Evolutionary conservation across 92 coral and sea anemone genomes (phyloP), one percentile per base, ranked within the genome.

Genomic region (Parazoanthus swiftii): DNA sequence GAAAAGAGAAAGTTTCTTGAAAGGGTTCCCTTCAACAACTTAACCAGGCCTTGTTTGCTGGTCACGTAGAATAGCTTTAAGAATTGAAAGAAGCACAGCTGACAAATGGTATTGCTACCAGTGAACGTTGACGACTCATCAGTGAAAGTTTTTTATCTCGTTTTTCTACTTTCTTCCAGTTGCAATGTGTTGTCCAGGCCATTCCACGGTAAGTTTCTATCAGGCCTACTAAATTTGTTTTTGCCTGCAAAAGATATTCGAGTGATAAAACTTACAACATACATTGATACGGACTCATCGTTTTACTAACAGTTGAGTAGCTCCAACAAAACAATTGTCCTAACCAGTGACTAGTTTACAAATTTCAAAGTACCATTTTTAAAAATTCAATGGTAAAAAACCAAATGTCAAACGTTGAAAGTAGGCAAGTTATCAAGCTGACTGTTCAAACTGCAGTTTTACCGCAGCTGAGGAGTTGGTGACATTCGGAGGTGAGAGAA

Each of bases 141-240:
- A n/a, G 33, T 18, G 33, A 81, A 63, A 81, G 20, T 33, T 63
- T 23, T 63, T 63, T 20, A 35, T 37, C 36, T 81, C n/a, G 35
- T 63, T 8, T 66, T 59, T 15, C 20, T 81, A n/a, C 48, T 59
- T 43, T 58, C 8, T 21, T 56, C 18, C 18, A 48, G 66, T 50
- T 15, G 72, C 29, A 21, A 38, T 81, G 85, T 81, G 16, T 38
- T 81, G 26, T 81, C 72, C 73, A 81, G 85, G 20, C 85, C 74
- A 38, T 18, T 59, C 14, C 9, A 33, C 46, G 85, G 85, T 81
- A 65, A 81, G 85, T 58, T 81, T 44, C 26, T 59, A 7, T 39
- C 14, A 23, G 2, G 74, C 50, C 44, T 21, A 15, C 20, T 20
- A 14, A 58, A 59, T 51, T 3, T n/a, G 20, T 6, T 14, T 46